Conservation (phyloP, 2,888 invertebrate species). For the Rotaria sp. region DNA sequence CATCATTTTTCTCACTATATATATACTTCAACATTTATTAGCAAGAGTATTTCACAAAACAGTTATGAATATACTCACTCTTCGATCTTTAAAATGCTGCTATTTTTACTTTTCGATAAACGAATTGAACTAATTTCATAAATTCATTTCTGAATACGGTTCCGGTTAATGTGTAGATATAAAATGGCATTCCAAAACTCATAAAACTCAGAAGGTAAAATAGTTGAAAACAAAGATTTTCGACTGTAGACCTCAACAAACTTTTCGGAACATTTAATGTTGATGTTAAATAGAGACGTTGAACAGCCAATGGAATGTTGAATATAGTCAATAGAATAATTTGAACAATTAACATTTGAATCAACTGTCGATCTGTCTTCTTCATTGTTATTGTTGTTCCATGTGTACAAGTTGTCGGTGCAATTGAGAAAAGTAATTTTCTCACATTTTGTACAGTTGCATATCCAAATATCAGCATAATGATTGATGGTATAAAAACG, state of each 20-base stretch:
- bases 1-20: too few relatives aligned
- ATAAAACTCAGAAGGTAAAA: background rate
- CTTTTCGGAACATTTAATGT: background rate
- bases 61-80: too few relatives aligned
- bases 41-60: too few relatives aligned
- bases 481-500: background rate
- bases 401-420: background rate
- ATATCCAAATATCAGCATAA: background rate
- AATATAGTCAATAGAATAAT: background rate
- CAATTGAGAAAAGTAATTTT: background rate
- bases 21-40: too few relatives aligned
- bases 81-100: too few relatives aligned
- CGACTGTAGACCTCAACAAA: background rate
- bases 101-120: background rate
- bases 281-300: background rate
- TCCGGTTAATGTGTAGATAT: background rate
- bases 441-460: background rate
- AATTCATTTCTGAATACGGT: background rate
- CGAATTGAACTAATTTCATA: background rate
- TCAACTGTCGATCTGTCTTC: background rate
- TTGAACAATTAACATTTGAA: conserved; percentile 7
- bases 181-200: background rate
- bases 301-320: background rate
- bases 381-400: background rate
- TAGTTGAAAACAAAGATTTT: background rate